Evolutionary conservation across 2,888 invertebrate genomes (phyloP), one percentile per base, ranked within the genome.

Genomic region (Agapetus fuscipes): DNA sequence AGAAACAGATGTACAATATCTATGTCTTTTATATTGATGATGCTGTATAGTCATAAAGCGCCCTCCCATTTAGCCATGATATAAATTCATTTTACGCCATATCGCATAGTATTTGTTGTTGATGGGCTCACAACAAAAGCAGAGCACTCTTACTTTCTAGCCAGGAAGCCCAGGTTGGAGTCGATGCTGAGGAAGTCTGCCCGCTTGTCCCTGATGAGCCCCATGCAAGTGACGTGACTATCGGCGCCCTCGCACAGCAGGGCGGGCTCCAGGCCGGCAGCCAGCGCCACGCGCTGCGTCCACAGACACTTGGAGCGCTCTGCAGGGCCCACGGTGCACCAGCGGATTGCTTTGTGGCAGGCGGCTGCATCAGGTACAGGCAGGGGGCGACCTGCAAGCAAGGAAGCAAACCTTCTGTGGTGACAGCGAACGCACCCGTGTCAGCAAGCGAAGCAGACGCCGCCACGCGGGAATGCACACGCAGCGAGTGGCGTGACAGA

Each of bases 231-330:
- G 42, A 77, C 61, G 3, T 64, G 59, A 16, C 58, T 61, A 1
- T 48, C 38, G 2, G 66, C 57, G 48, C 63, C 61, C 3, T 66
- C 60, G 53, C 78, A 79, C 13, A 67, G 53, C 30, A 82, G 59
- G 0, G 60, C 49, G 0, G 81, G 80, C 49, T 71, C 64, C n/a
- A 80, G 59, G 1, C 79, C 81, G 11, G 73, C 60, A 13, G 62
- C 61, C 45, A 71, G 55, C 0, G 75, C 70, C 1, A 76, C 72
- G 12, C 62, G 58, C 0, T 71, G 59, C 2, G 78, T 53, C 76
- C 79, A 78, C 12, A 55, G 49, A 51, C 82, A 82, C 55, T 82
- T 82, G 31, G 54, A 51, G 7, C 65, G 64, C 51, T 81, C 81
- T 0, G 51, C 48, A 0, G 56, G 42, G 3, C 66, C 69, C 3